Base-by-base conservation (phyloP, 2,888 invertebrate genomes). In the Cephonodes hylas region DNA sequence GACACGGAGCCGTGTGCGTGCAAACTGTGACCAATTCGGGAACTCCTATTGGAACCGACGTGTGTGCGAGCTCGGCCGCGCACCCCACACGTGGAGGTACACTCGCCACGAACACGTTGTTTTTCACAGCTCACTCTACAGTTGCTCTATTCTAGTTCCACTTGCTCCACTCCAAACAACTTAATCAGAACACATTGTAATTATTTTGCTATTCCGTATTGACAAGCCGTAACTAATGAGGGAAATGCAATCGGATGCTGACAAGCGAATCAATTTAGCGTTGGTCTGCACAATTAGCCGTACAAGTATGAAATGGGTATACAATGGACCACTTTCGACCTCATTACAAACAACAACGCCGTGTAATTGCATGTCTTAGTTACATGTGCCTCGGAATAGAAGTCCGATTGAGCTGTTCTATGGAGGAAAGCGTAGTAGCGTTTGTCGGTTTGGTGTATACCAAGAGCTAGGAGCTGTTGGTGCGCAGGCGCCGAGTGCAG, bases 1-100 rank as follows among this genome's bases (percentile, higher is more conserved):
- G 57, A 58, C 27, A 53, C 31, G 18, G 31, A 53, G 15, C 53
- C 20, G 44, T 20, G 44, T 20, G 44, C 53, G 27, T 53, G 53
- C 53, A 53, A 61, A 61, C 57, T 58, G 42, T 58, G 38, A 58
- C 57, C 45, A 58, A 57, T 45, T 58, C 23, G 23, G 23, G 38
- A 31, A 58, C 6, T 58, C 38, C 57, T 58, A 31, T 15, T 38
- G 25, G 42, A 23, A 18, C 7, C 18, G 38, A 38, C 10, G n/a
- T 38, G 38, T n/a, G 38, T 15, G 25, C 44, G 59, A 44, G 44
- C 25, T 15, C 27, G 8, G n/a, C 34, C n/a, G n/a, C 13, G 38
- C 13, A 27, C 25, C 56, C 15, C 8, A 42, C 34, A 42, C 46
- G 23, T 13, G 13, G 23, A 23, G n/a, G 13, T 38, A 38, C 38